Evolutionary conservation across 2,113 vertebrate genomes (phyloP).

Genomic region (Phaethon lepturus): DNA sequence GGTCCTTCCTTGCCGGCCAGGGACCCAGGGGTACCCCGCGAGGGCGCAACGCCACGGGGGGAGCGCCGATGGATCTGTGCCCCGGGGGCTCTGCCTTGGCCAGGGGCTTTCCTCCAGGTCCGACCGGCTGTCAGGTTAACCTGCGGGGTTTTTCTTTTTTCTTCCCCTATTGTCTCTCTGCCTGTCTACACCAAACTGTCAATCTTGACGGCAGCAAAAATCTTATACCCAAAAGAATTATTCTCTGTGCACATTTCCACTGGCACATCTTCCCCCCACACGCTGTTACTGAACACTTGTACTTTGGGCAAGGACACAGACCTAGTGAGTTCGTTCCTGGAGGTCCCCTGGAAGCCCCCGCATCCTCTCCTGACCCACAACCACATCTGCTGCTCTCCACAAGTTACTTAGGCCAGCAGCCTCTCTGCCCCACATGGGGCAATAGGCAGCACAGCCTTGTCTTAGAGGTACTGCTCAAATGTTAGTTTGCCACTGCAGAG

Average conservation of each 20-base stretch:
- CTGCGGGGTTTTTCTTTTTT: background rate
- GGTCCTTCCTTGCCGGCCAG: accelerated
- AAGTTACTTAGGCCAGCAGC: background rate
- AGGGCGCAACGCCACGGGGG: accelerated
- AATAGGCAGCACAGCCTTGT: background rate
- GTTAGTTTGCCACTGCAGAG: background rate
- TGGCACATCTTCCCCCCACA: background rate
- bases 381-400: background rate
- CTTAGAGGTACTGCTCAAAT: background rate
- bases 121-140: background rate
- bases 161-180: accelerated
- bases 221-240: background rate
- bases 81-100: accelerated
- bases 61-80: accelerated
- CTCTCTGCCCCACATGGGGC: background rate
- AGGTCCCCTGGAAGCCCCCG: background rate
- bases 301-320: background rate
- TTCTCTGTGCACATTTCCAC: background rate
- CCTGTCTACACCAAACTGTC: accelerated
- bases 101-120: accelerated
- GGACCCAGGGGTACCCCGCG: accelerated
- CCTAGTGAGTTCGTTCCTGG: too few species aligned
- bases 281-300: background rate
- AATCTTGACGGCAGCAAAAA: background rate
- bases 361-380: background rate